These are phyloP conservation scores for Drosophila putrida DNA, from an alignment of 2,888 invertebrate species.

Conservation along the genomic window DNA sequence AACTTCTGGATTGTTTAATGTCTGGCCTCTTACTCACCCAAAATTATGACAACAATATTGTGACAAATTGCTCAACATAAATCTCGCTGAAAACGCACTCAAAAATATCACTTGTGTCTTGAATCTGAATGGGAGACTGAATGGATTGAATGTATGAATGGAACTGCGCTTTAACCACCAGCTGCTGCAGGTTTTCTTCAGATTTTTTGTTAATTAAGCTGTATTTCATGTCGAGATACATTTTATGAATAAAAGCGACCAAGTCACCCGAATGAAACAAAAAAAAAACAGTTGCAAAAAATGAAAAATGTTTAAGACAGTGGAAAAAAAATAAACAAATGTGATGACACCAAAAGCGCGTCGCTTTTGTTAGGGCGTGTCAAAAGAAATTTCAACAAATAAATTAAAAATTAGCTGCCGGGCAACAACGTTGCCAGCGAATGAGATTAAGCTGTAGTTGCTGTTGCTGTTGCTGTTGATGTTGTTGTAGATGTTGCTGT, in stretches of 20 bases:
- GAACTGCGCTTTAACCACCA: conserved; percentile 68
- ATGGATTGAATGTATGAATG: conserved; percentile 72
- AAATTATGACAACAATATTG: conserved; percentile 54
- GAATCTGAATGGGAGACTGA: conserved; percentile 26
- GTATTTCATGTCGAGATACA: conserved; percentile 77
- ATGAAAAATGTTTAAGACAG: conserved; percentile 38
- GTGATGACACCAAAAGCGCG: conserved; percentile 76
- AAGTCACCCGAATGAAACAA: conserved; percentile 24
- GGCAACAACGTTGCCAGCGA: conserved; percentile 42
- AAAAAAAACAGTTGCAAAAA: conserved; percentile 49
- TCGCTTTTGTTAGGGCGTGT: conserved; percentile 72
- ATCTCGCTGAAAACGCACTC: conserved; percentile 46
- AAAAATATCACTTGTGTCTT: conserved; percentile 6
- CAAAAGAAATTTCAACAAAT: conserved; percentile 74
- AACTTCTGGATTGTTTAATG: conserved; percentile 21
- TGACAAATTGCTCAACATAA: conserved; percentile 67
- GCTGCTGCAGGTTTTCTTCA: conserved; percentile 65
- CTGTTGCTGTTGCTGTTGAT: conserved; percentile 29
- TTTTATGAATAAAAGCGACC: conserved; percentile 73
- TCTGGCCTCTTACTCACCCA: conserved; percentile 53
- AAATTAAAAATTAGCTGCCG: conserved; percentile 72
- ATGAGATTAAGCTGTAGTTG: conserved; percentile 58
- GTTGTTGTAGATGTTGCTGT: conserved; percentile 38
- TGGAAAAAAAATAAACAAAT: conserved; percentile 44
- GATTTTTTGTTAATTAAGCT: conserved; percentile 81